Conservation (phyloP, 2,113 vertebrate genomes). For the Syngnathoides biaculeatus region DNA sequence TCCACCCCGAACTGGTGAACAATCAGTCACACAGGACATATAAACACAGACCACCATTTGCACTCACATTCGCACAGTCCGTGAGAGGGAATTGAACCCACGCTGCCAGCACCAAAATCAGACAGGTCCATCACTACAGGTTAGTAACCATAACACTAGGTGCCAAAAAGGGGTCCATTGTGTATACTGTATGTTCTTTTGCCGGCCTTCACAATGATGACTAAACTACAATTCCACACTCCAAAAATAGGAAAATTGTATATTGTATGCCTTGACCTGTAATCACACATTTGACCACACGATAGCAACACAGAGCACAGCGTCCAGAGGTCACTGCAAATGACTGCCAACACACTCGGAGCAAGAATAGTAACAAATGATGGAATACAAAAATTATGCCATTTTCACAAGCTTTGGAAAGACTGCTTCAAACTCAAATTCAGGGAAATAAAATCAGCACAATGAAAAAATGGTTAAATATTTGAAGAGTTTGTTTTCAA, state of each 20-base stretch:
- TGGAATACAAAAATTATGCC: background rate
- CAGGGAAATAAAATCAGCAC: background rate
- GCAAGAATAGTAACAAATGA: background rate
- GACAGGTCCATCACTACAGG: too few species aligned
- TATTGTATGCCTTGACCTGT: background rate
- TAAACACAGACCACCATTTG: too few species aligned
- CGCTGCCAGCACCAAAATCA: too few species aligned
- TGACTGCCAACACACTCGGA: background rate
- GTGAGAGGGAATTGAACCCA: too few species aligned
- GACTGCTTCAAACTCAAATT: background rate
- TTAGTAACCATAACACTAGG: background rate
- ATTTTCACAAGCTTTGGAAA: background rate
- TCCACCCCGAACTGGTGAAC: too few species aligned
- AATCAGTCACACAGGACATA: too few species aligned
- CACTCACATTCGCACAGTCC: too few species aligned
- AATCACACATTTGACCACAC: conserved; percentile 21
- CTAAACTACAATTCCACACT: background rate
- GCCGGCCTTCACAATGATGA: background rate
- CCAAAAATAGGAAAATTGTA: background rate
- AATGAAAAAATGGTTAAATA: background rate
- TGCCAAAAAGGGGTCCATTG: background rate
- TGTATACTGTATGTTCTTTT: background rate
- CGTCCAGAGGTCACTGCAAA: background rate
- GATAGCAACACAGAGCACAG: conserved; percentile 21
- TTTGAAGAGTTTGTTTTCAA: too few species aligned